Percentiles rank a stretch among this genome's conserved stretches.
phyloP scores from a whole-genome alignment of 2,888 invertebrate genomes.

The Polydrusus pterygomalis region DNA sequence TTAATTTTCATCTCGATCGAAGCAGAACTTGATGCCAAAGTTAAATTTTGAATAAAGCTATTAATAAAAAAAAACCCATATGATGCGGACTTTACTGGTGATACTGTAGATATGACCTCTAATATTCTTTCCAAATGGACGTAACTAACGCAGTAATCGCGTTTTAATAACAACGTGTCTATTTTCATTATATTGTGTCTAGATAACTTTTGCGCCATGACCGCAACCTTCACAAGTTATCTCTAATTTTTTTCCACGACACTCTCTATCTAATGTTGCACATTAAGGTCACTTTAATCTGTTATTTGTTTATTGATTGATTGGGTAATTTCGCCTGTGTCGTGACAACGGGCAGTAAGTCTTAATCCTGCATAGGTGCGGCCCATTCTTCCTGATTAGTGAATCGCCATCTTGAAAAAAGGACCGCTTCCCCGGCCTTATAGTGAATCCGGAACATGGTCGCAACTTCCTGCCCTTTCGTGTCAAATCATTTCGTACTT shows the following conservation, averaged over 20 bases:
- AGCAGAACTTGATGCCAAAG: too few species aligned
- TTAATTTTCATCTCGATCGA: too few species aligned
- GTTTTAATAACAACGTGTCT: neutral
- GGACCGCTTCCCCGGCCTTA: slow-evolving; percentile 65
- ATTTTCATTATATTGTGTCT: slow-evolving; percentile 10
- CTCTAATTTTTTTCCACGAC: slow-evolving; percentile 49
- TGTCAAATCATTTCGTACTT: slow-evolving; percentile 64
- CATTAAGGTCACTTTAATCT: slow-evolving; percentile 55
- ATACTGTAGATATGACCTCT: too few species aligned
- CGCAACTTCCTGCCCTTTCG: slow-evolving; percentile 70
- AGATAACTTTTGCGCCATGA: slow-evolving; percentile 46
- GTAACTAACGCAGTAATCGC: neutral
- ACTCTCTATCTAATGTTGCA: slow-evolving; percentile 45
- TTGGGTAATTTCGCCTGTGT: slow-evolving; percentile 64
- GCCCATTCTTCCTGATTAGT: slow-evolving; percentile 71
- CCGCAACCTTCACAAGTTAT: slow-evolving; percentile 53
- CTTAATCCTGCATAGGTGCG: slow-evolving; percentile 65
- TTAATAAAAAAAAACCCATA: too few species aligned
- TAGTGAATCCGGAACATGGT: slow-evolving; percentile 67
- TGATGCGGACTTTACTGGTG: too few species aligned
- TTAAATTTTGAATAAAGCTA: too few species aligned
- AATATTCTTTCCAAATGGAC: too few species aligned
- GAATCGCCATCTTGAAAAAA: slow-evolving; percentile 70
- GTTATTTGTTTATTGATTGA: slow-evolving; percentile 64
- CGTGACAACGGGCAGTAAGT: slow-evolving; percentile 67